Percentiles rank a stretch among this genome's conserved stretches.
Evolutionary conservation across 2,888 invertebrate genomes (phyloP).

Genomic region (Hydroisotoma schaefferi): DNA sequence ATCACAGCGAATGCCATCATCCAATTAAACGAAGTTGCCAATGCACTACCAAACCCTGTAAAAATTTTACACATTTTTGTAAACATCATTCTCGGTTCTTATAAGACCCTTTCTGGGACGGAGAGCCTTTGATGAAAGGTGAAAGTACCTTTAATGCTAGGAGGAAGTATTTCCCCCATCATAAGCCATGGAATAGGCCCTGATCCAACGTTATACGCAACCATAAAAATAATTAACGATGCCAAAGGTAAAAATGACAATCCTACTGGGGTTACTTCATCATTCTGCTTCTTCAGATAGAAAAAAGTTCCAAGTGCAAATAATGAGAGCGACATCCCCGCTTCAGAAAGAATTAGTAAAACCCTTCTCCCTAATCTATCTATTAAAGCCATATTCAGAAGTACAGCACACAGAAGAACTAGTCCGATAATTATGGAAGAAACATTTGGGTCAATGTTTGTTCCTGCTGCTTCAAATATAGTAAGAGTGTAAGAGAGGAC

Average conservation of each 20-base stretch:
- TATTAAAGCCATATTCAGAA: conserved; percentile 61
- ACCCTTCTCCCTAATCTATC: conserved; percentile 77
- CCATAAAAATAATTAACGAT: conserved; percentile 67
- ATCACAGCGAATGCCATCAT: conserved; percentile 37
- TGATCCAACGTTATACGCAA: conserved; percentile 62
- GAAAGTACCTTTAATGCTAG: conserved; percentile 27
- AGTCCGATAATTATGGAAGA: conserved; percentile 59
- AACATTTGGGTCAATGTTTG: conserved; percentile 54
- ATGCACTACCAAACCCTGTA: not conserved
- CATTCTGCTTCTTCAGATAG: conserved; percentile 53
- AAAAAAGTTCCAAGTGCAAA: conserved; percentile 70
- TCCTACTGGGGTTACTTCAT: conserved; percentile 49
- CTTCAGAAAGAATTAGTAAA: conserved; percentile 70
- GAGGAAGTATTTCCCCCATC: conserved; percentile 22
- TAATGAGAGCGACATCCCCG: conserved; percentile 68
- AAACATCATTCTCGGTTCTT: not conserved
- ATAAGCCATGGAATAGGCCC: conserved; percentile 19
- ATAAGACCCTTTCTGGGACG: not conserved
- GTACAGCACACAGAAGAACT: conserved; percentile 56
- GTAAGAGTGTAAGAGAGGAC: conserved; percentile 72
- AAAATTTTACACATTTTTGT: not conserved
- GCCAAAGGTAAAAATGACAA: conserved; percentile 69
- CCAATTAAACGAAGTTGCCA: conserved; percentile 25
- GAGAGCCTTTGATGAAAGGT: not conserved
- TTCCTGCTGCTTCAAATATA: conserved; percentile 73